Evolutionary conservation across 2,797 vertebrate genomes (phyloP), one percentile per base, ranked within the genome.

Genomic region (Platyrinchus mystaceus): DNA sequence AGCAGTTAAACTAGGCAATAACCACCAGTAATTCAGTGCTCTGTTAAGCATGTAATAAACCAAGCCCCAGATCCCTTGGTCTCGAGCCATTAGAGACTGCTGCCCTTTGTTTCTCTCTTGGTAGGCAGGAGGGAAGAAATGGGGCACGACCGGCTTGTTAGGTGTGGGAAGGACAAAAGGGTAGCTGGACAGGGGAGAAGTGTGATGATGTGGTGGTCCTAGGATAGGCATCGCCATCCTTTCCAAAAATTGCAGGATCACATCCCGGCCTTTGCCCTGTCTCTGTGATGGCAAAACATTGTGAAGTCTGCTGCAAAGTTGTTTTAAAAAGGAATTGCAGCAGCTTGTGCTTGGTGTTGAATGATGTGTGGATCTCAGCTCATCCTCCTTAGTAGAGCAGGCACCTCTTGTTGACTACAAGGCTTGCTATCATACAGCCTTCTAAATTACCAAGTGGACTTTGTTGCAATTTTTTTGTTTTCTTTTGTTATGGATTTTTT

Each of bases 21-120:
- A 90, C 90, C 64, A 85, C 68, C 71, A 66, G 82, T 77, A 95
- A 97, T 95, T 97, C 93, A 92, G 75, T 69, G 95, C 94, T 95
- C 79, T 49, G 63, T 84, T 95, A 91, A 96, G 94, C 94, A 13
- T 87, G 89, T 95, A 94, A 95, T 95, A 96, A 97, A 94, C 56
- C 75, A 87, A 89, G 89, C 68, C 68, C 79, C 53, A 69, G 43
- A 62, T 89, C 87, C 81, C 73, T 91, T 0, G 0, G 28, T 89
- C 34, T 90, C 0, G 1, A 95, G 71, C 78, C 49, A 22, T 87
- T 79, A 67, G 50, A 84, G 67, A 73, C 78, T 93, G 78, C 58
- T 0, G 46, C 56, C 69, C 71, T 87, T 97, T 95, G 94, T 96
- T 93, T 69, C 55, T 66, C 4, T 67, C 34, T 60, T 50, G 74